Percentiles rank a stretch among this genome's conserved stretches.
Conservation (phyloP, 2,888 invertebrate species). For the Stegophylla sp. region DNA sequence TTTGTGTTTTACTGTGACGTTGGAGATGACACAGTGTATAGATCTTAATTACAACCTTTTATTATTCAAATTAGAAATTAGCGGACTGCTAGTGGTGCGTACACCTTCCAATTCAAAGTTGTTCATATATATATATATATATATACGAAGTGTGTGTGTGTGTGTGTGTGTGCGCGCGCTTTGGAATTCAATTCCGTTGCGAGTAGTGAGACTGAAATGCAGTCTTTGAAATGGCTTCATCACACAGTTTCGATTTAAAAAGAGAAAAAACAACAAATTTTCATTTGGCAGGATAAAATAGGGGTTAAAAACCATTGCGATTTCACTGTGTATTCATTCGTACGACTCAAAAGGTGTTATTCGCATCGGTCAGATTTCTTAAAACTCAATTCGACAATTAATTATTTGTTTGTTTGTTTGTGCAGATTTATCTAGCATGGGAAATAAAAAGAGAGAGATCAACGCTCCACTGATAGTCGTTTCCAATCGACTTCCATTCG, state of each 20-base stretch:
- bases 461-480: conserved; percentile 65
- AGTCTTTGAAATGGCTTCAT: conserved; percentile 53
- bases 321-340: conserved; percentile 21
- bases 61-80: conserved; percentile 44
- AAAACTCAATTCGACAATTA: neutral
- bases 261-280: conserved; percentile 29
- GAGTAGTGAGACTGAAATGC: conserved; percentile 15
- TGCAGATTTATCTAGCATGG: conserved; percentile 60
- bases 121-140: conserved; percentile 7
- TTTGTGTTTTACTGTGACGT: neutral
- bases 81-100: neutral
- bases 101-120: conserved; percentile 31
- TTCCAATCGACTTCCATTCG: conserved; percentile 65
- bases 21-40: neutral
- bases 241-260: conserved; percentile 39
- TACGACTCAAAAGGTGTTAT: conserved; percentile 15
- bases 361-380: neutral
- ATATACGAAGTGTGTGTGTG: neutral
- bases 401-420: conserved; percentile 45
- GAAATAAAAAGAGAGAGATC: conserved; percentile 61
- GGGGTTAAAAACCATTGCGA: conserved; percentile 9
- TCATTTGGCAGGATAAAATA: conserved; percentile 30
- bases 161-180: neutral
- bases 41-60: conserved; percentile 34
- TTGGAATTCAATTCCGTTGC: conserved; percentile 43